Conservation (phyloP, 2,888 invertebrate genomes). For the Cantharis rufa region DNA sequence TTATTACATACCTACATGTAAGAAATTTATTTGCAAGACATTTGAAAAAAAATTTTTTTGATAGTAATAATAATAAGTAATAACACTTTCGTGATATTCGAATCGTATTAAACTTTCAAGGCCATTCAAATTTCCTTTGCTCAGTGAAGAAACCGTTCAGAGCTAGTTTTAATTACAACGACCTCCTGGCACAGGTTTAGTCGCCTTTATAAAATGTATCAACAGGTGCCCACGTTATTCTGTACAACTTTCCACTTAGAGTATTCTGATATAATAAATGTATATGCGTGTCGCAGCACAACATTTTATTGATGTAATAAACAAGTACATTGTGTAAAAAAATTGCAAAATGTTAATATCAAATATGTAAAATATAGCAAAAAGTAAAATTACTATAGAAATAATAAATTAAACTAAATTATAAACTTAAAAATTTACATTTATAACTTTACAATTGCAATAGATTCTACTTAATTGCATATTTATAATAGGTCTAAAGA, state of each 20-base stretch:
- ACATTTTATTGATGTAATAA: conserved; percentile 37
- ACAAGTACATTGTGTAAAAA: conserved; percentile 12
- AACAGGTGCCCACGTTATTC: conserved; percentile 35
- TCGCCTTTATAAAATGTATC: conserved; percentile 32
- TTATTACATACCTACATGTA: neutral
- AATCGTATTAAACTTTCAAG: conserved; percentile 8
- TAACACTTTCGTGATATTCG: neutral
- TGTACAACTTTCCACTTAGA: conserved; percentile 33
- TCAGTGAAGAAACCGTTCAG: conserved; percentile 22
- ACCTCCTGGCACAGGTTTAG: conserved; percentile 30
- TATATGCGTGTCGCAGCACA: conserved; percentile 41
- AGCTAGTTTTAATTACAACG: conserved; percentile 21
- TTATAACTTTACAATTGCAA: conserved; percentile 51
- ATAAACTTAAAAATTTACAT: conserved; percentile 37
- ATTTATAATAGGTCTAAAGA: conserved; percentile 52
- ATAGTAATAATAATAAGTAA: too few relatives aligned
- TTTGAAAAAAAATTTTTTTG: neutral
- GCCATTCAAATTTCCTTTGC: conserved; percentile 15
- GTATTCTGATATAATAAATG: conserved; percentile 39
- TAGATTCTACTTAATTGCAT: conserved; percentile 53
- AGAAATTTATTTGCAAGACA: neutral
- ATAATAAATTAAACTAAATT: neutral
- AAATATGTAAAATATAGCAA: conserved; percentile 16
- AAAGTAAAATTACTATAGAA: conserved; percentile 17
- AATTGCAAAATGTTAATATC: conserved; percentile 14